Evolutionary conservation across 2,797 vertebrate genomes (phyloP).

Genomic region (Epinephelus awoara): DNA sequence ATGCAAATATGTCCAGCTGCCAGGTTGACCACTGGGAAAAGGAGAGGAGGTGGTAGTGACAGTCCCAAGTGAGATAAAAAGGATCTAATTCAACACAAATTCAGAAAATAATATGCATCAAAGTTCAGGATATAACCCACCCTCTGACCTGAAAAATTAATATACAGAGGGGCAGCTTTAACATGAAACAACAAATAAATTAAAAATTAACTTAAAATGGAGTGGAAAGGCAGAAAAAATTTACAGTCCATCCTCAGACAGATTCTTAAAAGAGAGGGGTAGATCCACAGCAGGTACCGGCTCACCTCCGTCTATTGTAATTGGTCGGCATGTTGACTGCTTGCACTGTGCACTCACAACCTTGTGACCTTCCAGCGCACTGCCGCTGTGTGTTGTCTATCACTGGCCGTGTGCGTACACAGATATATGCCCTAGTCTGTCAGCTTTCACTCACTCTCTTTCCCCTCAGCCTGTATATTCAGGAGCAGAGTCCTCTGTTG

Average conservation of each 20-base stretch:
- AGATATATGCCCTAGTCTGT: conserved; percentile 37
- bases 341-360: conserved; percentile 32
- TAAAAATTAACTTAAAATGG: conserved; percentile 3
- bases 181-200: conserved; percentile 23
- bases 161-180: conserved; percentile 7
- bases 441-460: conserved; percentile 4
- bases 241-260: conserved; percentile 57
- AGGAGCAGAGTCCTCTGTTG: conserved; percentile 49
- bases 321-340: conserved; percentile 31
- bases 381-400: conserved; percentile 37
- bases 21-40: conserved; percentile 10
- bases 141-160: conserved; percentile 14
- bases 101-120: conserved; percentile 29
- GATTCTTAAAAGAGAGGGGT: conserved; percentile 30
- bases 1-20: conserved; percentile 51
- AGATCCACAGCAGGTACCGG: conserved; percentile 45
- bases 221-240: conserved; percentile 49
- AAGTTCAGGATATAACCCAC: conserved; percentile 8
- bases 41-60: not conserved
- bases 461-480: conserved; percentile 69
- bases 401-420: conserved; percentile 29
- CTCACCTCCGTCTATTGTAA: conserved; percentile 50
- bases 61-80: conserved; percentile 4
- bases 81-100: conserved; percentile 16
- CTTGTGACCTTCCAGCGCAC: conserved; percentile 40